Percentiles rank a stretch among this genome's conserved stretches.
Conservation (phyloP, 2,888 invertebrate species). For the Drosophila infuscata region DNA sequence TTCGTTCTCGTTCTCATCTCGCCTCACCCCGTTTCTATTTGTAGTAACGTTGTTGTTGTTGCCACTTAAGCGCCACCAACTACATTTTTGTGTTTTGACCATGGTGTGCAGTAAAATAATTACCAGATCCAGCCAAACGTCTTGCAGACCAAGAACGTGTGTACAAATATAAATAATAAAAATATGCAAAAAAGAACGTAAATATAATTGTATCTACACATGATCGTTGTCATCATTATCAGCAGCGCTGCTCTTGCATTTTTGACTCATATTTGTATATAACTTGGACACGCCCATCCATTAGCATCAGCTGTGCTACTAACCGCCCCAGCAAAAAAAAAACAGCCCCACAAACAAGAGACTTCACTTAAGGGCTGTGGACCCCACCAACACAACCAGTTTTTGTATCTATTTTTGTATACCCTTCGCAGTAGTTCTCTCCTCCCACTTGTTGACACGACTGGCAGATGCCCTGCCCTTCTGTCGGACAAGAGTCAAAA, state of each 20-base stretch:
- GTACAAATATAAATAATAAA: constrained; percentile 40
- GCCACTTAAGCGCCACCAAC: constrained; percentile 39
- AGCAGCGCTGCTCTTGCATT: constrained; percentile 39
- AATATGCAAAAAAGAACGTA: constrained; percentile 9
- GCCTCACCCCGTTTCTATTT: constrained; percentile 53
- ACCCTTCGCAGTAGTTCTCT: constrained; percentile 31
- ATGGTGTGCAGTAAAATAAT: constrained; percentile 45
- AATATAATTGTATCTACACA: constrained; percentile 27
- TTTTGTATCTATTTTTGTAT: constrained; percentile 45
- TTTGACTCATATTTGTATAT: constrained; percentile 59
- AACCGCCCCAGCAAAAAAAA: constrained; percentile 40
- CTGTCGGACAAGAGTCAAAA: constrained; percentile 27
- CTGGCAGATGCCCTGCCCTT: constrained; percentile 9
- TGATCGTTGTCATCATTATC: constrained; percentile 65
- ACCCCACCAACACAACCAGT: constrained; percentile 23
- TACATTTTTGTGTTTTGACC: constrained; percentile 46
- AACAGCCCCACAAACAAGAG: constrained; percentile 33
- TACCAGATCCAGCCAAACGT: constrained; percentile 29
- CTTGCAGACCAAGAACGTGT: constrained; percentile 69
- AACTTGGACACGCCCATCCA: constrained; percentile 54
- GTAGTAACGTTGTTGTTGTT: constrained; percentile 71
- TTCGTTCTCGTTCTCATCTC: constrained; percentile 18
- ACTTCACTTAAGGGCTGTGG: constrained; percentile 38
- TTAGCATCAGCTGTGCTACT: constrained; percentile 64
- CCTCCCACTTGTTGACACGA: constrained; percentile 31